These are phyloP conservation scores for Eospalax fontanierii DNA, from an alignment of 2,797 vertebrate genomes.

Conservation along the genomic window DNA sequence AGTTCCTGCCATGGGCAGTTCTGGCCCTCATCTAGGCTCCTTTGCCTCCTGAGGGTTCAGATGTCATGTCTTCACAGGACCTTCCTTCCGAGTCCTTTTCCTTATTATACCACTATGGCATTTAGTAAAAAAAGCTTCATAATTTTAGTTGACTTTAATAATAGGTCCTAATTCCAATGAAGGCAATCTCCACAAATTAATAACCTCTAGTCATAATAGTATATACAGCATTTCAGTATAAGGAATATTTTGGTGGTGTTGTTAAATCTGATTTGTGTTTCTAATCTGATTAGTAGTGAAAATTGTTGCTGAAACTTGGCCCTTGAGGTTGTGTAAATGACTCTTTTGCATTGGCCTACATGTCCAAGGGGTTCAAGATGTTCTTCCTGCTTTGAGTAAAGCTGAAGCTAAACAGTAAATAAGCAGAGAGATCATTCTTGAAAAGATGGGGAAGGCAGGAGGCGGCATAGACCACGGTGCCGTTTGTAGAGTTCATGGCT, in stretches of 20 bases:
- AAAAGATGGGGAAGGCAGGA: neutral
- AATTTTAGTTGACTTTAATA: constrained; percentile 5
- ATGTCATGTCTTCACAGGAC: neutral
- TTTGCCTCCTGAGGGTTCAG: neutral
- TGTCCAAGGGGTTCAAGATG: neutral
- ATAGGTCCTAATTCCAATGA: neutral
- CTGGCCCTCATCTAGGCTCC: neutral
- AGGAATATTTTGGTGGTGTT: constrained; percentile 5
- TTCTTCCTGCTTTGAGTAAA: neutral
- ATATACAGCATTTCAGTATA: constrained; percentile 1
- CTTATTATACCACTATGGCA: neutral
- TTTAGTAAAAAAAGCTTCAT: neutral
- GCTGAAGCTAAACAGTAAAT: neutral
- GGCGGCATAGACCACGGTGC: neutral
- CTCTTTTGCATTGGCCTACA: neutral
- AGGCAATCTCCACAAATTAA: neutral
- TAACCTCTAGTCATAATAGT: neutral
- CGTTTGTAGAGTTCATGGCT: neutral
- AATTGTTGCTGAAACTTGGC: neutral
- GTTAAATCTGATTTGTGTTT: constrained; percentile 1
- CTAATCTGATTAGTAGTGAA: constrained; percentile 25
- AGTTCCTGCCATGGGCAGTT: neutral
- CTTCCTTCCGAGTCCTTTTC: neutral
- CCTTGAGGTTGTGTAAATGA: neutral
- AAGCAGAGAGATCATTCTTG: neutral